Base-by-base conservation (phyloP, 2,797 vertebrate genomes). In the Gouania willdenowi region DNA sequence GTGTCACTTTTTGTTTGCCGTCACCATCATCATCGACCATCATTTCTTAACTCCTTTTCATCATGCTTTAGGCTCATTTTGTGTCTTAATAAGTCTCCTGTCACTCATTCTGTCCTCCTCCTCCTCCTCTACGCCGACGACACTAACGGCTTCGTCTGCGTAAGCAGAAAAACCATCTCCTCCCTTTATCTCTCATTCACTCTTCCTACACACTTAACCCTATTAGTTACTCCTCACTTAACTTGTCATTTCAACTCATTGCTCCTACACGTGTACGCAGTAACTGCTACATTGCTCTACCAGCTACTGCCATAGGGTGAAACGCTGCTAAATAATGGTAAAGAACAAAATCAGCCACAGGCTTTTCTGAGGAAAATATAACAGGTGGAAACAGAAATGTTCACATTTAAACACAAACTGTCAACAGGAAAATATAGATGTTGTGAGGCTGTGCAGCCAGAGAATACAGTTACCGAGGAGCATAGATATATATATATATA, bases 161-260 rank as follows among this genome's bases (percentile, higher is more conserved):
- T 47, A 39, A 47, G 59, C 28, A 59, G 33, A 62, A 62, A 26
- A 65, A 61, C 26, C 29, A 30, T 45, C n/a, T 19, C 19, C 26
- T 24, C 13, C 11, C 19, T 52, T 51, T 37, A 33, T 60, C 64
- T 57, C 29, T 31, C 40, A n/a, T 50, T 39, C 20, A 11, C 53
- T 51, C 37, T 51, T 56, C 26, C 36, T 58, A 48, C 41, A 54
- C 52, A 54, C 57, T 71, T 62, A 58, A 71, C 45, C 48, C 24
- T 40, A 37, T 71, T 68, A 58, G 63, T 55, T 58, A 52, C 52
- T 49, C 56, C 62, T 52, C 31, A 17, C 47, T 63, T 66, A 32
- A 58, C 64, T 54, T 66, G 50, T 62, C 52, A 44, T 49, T 58
- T 56, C 14, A 38, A 38, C 24, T 65, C 35, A 51, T 26, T 26